Conservation (phyloP, 1,140 invertebrate genomes). For the Delia radicum region DNA sequence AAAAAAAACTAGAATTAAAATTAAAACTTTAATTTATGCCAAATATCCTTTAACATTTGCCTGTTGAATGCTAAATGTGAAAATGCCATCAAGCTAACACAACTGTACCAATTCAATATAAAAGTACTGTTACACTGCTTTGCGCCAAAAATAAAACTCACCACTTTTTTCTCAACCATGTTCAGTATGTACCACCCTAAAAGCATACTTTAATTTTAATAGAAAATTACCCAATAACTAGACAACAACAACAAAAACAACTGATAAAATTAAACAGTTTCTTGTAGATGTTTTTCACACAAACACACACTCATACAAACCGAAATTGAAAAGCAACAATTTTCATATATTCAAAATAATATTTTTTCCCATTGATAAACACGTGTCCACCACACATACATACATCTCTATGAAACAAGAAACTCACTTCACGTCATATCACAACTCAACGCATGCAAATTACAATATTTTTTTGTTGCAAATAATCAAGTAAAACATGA, state of each 20-base stretch:
- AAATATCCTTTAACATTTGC: neutral
- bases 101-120: neutral
- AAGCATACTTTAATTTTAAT: slow-evolving; percentile 11
- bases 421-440: too few species aligned
- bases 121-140: neutral
- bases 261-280: neutral
- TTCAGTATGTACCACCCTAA: neutral
- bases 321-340: neutral
- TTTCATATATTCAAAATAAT: neutral
- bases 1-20: too few species aligned
- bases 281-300: neutral
- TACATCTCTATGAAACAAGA: too few species aligned
- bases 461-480: neutral
- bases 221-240: slow-evolving; percentile 15
- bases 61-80: too few species aligned
- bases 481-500: neutral
- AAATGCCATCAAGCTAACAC: neutral
- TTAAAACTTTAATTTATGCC: neutral
- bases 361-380: neutral
- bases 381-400: neutral
- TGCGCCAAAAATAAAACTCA: neutral
- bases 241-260: neutral
- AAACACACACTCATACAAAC: neutral
- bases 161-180: neutral
- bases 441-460: neutral